phyloP scores from a whole-genome alignment of 2,797 vertebrate species.

The Tamandua tetradactyla region DNA sequence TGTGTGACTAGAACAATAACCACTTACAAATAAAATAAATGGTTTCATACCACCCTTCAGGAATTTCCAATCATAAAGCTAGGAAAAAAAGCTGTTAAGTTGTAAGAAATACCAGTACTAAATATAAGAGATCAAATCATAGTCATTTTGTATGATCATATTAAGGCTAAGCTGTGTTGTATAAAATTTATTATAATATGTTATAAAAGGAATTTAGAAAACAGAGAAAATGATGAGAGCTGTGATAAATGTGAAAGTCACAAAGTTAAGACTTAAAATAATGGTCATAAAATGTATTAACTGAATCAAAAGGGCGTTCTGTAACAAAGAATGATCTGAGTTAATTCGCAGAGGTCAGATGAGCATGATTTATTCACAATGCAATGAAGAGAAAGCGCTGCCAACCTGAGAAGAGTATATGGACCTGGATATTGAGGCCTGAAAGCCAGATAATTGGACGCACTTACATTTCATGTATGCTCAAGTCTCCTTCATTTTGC shows the following conservation, averaged over 20 bases:
- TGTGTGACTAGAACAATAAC: constrained; percentile 18
- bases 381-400: background rate
- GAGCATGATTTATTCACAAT: background rate
- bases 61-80: background rate
- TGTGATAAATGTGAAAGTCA: background rate
- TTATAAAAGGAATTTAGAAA: constrained; percentile 18
- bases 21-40: constrained; percentile 42
- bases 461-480: background rate
- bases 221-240: constrained; percentile 31
- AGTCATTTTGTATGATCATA: too few species aligned
- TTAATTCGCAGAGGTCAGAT: background rate
- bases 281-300: background rate
- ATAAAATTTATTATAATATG: background rate
- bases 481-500: background rate
- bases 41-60: background rate
- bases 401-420: background rate
- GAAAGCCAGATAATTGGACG: background rate
- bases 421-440: background rate
- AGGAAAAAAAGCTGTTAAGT: constrained; percentile 45
- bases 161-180: background rate
- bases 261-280: constrained; percentile 13
- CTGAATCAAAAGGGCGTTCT: background rate
- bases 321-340: background rate
- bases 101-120: constrained; percentile 1
- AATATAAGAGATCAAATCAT: background rate